Conservation (phyloP, 53 echinoderm and acorn worm species). For the Luidia sarsii region DNA sequence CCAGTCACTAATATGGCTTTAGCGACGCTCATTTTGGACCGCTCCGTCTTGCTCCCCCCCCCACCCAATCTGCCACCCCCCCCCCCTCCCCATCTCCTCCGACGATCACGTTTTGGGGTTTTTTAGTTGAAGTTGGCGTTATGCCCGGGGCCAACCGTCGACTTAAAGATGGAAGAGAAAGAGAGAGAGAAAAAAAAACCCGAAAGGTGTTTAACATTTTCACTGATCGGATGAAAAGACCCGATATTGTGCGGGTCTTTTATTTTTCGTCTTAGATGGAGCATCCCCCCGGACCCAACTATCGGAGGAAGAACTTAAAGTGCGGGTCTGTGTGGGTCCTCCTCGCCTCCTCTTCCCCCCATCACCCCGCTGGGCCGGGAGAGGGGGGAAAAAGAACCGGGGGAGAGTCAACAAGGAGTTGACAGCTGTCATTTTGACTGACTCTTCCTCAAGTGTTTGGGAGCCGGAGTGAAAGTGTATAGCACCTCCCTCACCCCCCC, state of each 20-base stretch:
- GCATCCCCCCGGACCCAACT: too few species aligned
- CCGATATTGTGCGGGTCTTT: too few species aligned
- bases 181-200: too few species aligned
- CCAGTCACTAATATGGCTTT: conserved; percentile 16
- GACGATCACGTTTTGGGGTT: too few species aligned
- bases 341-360: neutral
- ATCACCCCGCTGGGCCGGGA: neutral
- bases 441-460: neutral
- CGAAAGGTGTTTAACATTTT: conserved; percentile 3
- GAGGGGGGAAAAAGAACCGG: too few species aligned
- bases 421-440: conserved; percentile 26
- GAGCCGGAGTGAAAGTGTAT: neutral
- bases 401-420: conserved; percentile 10
- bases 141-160: neutral
- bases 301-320: conserved; percentile 49
- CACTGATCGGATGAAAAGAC: neutral
- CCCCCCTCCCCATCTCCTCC: too few species aligned
- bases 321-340: neutral
- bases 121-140: too few species aligned
- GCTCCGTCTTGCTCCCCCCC: neutral
- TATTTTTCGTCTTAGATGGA: neutral
- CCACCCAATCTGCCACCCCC: neutral
- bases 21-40: conserved; percentile 16
- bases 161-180: neutral
- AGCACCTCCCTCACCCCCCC: neutral